These are phyloP conservation scores for Polypterus senegalus DNA, from an alignment of 2,113 vertebrate genomes.

Conservation along the genomic window DNA sequence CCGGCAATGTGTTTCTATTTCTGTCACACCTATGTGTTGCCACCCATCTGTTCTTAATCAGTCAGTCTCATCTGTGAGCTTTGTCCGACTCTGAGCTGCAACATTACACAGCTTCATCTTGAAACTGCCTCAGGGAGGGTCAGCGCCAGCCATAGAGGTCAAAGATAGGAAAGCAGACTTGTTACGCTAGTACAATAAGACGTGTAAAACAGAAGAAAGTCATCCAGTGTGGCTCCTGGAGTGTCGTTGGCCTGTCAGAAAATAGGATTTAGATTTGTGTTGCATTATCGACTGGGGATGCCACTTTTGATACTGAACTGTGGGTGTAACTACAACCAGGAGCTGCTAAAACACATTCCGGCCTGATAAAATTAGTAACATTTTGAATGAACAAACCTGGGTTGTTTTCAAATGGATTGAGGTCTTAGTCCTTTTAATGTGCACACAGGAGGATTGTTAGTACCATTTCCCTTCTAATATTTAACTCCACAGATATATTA, in stretches of 20 bases:
- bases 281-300: conserved; percentile 31
- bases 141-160: conserved; percentile 19
- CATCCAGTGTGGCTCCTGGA: too few relatives aligned
- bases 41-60: conserved; percentile 89
- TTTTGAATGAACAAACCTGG: too few relatives aligned
- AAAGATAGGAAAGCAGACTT: background rate
- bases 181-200: background rate
- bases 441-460: too few relatives aligned
- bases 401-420: too few relatives aligned
- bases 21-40: conserved; percentile 70
- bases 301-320: conserved; percentile 18
- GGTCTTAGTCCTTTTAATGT: too few relatives aligned
- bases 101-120: conserved; percentile 61
- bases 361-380: too few relatives aligned
- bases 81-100: conserved; percentile 73
- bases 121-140: conserved; percentile 45
- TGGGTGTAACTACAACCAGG: conserved; percentile 19
- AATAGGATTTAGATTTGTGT: conserved; percentile 35
- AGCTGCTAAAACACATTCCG: too few relatives aligned
- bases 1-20: conserved; percentile 75
- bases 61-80: conserved; percentile 67
- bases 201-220: background rate
- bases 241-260: too few relatives aligned
- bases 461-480: too few relatives aligned
- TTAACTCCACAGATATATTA: too few relatives aligned